Evolutionary conservation across 2,888 invertebrate species (phyloP).

Genomic region (Metopia argyrocephala): DNA sequence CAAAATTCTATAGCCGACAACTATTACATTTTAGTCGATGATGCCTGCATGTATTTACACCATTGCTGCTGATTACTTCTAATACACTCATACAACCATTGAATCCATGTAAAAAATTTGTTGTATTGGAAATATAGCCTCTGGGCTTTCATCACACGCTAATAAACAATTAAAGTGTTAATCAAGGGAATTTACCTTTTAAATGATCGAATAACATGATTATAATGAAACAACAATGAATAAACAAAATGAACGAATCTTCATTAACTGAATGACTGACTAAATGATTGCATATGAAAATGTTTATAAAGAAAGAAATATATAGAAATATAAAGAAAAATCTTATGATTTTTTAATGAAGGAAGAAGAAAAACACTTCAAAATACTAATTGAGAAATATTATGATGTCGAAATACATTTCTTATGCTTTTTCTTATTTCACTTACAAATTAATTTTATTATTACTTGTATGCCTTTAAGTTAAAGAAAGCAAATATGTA

Average conservation of each 20-base stretch:
- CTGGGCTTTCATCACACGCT: constrained; percentile 55
- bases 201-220: constrained; percentile 52
- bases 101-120: not conserved
- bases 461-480: too few relatives aligned
- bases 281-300: not conserved
- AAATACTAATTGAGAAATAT: constrained; percentile 20
- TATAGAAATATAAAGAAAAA: not conserved
- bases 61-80: not conserved
- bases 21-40: too few relatives aligned
- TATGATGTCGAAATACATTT: constrained; percentile 5
- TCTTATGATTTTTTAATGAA: constrained; percentile 19
- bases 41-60: too few relatives aligned
- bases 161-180: constrained; percentile 61
- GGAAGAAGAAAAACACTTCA: not conserved
- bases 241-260: not conserved
- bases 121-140: constrained; percentile 31
- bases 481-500: not conserved
- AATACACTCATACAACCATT: constrained; percentile 1
- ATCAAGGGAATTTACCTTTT: constrained; percentile 49
- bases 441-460: not conserved
- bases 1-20: not conserved
- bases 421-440: not conserved
- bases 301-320: too few relatives aligned
- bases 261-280: not conserved
- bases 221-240: constrained; percentile 40